These are phyloP conservation scores for Cephus rjabovi DNA, from an alignment of 2,888 invertebrate genomes.

Conservation along the genomic window DNA sequence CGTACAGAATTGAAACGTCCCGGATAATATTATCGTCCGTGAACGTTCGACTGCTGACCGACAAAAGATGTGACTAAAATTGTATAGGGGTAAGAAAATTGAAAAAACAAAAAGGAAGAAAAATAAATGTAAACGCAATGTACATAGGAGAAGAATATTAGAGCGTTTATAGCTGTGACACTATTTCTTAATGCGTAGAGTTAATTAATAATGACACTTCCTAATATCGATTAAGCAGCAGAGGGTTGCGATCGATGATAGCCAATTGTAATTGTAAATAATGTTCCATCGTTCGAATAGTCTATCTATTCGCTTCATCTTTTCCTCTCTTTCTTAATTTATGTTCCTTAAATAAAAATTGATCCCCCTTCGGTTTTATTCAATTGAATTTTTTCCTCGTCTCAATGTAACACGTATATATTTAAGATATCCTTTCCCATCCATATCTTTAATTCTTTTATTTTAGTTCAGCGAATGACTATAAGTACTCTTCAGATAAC, in stretches of 20 bases:
- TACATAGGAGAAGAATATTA: conserved; percentile 8
- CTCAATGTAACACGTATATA: background rate
- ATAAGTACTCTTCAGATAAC: background rate
- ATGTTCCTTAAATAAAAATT: background rate
- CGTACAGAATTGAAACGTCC: background rate
- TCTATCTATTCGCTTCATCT: background rate
- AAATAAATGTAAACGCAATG: conserved; percentile 2
- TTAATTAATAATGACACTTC: background rate
- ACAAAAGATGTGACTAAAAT: background rate
- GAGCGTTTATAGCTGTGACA: conserved; percentile 22
- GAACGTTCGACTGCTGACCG: background rate
- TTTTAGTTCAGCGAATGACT: background rate
- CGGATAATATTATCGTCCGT: background rate
- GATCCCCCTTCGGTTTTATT: too few species aligned
- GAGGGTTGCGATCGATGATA: background rate
- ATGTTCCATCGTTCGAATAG: background rate
- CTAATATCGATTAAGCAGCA: background rate
- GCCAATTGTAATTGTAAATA: background rate
- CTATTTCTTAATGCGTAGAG: conserved; percentile 14
- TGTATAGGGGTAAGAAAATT: background rate
- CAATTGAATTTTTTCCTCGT: background rate
- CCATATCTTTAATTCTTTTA: background rate
- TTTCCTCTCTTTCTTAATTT: background rate
- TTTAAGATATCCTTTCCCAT: background rate
- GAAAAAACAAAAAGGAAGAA: background rate